phyloP scores from a whole-genome alignment of 2,888 invertebrate genomes.

The Apamea monoglypha region DNA sequence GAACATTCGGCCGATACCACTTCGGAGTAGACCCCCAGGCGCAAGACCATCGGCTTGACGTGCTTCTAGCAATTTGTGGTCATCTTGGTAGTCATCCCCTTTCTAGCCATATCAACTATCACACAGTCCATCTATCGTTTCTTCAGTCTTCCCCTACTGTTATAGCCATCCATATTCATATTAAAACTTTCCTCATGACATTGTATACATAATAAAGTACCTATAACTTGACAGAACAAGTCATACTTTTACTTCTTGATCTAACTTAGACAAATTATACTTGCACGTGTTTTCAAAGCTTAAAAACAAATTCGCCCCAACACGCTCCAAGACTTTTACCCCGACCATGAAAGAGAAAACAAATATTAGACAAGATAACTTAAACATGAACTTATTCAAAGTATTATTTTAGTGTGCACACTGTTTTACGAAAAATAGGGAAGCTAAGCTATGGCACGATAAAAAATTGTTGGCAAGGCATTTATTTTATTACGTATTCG shows the following conservation, averaged over 20 bases:
- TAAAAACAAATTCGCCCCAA: background rate
- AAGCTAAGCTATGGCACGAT: background rate
- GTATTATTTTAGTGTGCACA: conserved; percentile 1
- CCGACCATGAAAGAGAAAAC: background rate
- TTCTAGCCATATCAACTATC: too few species aligned
- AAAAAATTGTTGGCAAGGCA: background rate
- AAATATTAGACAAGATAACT: conserved; percentile 13
- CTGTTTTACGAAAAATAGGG: background rate
- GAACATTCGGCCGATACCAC: too few species aligned
- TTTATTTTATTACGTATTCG: background rate
- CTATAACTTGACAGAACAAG: background rate
- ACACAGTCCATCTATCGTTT: too few species aligned
- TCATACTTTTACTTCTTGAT: background rate
- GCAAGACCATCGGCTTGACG: too few species aligned
- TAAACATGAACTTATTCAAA: conserved; percentile 4
- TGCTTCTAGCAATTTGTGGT: too few species aligned
- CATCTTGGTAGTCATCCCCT: too few species aligned
- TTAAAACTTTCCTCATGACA: background rate
- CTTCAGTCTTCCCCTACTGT: background rate
- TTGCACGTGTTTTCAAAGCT: background rate
- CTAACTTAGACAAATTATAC: background rate
- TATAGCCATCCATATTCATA: background rate
- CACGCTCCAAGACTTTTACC: background rate
- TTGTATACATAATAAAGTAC: background rate
- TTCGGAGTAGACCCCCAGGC: too few species aligned